These are phyloP conservation scores for Mobula birostris DNA, from an alignment of 2,113 vertebrate species.

Conservation along the genomic window DNA sequence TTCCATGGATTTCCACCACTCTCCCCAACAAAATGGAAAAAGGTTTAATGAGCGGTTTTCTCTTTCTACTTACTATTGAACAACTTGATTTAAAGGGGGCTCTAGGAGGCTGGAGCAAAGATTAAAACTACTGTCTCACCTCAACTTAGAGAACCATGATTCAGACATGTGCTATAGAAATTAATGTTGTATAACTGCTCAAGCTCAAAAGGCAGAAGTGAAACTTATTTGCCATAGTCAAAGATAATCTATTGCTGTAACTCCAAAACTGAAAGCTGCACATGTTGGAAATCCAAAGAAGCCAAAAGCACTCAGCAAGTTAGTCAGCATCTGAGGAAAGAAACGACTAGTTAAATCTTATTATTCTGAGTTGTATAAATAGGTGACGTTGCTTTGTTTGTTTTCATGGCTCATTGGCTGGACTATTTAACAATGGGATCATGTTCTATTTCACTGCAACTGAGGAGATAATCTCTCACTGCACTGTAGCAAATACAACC, in stretches of 20 bases:
- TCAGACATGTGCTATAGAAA: neutral
- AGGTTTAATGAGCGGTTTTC: neutral
- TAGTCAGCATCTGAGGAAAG: neutral
- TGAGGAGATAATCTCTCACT: neutral
- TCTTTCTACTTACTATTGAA: conserved; percentile 15
- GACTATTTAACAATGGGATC: neutral
- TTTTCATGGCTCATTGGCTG: neutral
- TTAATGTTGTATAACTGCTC: neutral
- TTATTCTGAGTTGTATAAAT: neutral
- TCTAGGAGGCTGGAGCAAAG: conserved; percentile 30
- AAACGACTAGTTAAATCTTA: neutral
- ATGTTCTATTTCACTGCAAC: neutral
- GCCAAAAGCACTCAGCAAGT: neutral
- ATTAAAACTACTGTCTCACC: conserved; percentile 1
- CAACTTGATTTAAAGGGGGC: neutral
- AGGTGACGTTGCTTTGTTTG: neutral
- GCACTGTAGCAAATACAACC: neutral
- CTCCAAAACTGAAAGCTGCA: neutral
- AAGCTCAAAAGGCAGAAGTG: neutral
- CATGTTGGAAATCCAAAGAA: neutral
- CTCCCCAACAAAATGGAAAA: neutral
- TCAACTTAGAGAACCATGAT: neutral
- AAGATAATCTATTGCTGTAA: neutral
- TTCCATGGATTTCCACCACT: neutral
- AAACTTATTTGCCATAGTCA: neutral